Evolutionary conservation across 2,888 invertebrate species (phyloP).

Genomic region (Macrophya alboannulata): DNA sequence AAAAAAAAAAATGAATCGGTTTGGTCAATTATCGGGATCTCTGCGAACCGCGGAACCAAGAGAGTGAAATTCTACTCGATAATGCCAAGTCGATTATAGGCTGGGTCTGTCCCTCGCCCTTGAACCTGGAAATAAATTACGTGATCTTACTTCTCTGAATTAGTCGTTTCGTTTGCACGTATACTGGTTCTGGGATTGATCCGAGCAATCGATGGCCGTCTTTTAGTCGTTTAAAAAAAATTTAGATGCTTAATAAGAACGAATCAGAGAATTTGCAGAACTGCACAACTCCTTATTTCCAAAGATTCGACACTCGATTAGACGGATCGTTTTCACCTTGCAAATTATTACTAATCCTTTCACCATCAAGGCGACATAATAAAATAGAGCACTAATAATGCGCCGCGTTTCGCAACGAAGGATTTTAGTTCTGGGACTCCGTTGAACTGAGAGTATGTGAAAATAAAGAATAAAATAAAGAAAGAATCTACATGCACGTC

Average conservation of each 20-base stretch:
- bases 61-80: background rate
- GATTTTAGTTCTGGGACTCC: slow-evolving; percentile 13
- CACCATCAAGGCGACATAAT: slow-evolving; percentile 42
- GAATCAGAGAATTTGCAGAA: background rate
- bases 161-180: background rate
- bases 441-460: background rate
- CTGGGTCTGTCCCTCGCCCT: background rate
- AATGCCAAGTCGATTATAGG: background rate
- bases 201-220: background rate
- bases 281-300: background rate
- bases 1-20: background rate
- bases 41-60: background rate
- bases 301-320: slow-evolving; percentile 11
- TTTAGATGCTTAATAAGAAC: background rate
- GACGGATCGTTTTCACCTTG: slow-evolving; percentile 45
- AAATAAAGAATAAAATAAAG: background rate
- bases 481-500: background rate
- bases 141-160: background rate
- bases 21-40: background rate
- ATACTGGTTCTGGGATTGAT: background rate
- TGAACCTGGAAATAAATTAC: background rate
- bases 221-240: background rate
- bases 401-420: slow-evolving; percentile 6
- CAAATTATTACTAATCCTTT: slow-evolving; percentile 47
- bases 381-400: slow-evolving; percentile 11